phyloP scores from a whole-genome alignment of 2,113 vertebrate genomes.

The Catagonus wagneri region DNA sequence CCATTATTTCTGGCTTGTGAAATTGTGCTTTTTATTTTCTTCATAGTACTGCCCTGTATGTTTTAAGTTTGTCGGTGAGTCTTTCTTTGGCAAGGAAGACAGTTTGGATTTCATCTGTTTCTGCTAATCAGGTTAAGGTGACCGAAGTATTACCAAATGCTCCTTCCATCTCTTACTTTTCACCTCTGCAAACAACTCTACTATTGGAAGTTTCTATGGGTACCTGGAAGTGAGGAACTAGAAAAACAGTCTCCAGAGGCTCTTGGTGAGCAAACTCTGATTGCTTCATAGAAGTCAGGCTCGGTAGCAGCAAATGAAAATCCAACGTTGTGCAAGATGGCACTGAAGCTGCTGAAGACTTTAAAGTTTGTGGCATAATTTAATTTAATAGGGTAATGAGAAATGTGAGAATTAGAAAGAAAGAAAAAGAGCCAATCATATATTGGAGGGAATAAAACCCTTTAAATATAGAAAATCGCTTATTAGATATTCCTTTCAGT shows the following conservation, averaged over 20 bases:
- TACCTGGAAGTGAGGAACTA: background rate
- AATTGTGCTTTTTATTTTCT: background rate
- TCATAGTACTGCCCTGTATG: background rate
- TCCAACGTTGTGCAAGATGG: background rate
- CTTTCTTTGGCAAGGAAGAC: background rate
- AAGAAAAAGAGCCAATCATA: background rate
- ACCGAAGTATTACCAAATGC: accelerated
- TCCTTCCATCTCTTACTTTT: background rate
- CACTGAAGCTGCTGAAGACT: background rate
- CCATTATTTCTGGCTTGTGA: background rate
- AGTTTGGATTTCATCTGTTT: background rate
- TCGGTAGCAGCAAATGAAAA: background rate
- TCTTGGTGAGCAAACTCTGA: background rate
- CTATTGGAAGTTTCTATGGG: background rate
- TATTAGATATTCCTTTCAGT: slow-evolving; percentile 69
- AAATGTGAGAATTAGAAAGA: slow-evolving; percentile 28
- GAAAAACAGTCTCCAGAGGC: background rate
- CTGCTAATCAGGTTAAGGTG: background rate
- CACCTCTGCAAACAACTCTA: background rate
- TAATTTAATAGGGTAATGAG: background rate
- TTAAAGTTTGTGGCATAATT: background rate
- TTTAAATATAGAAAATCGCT: slow-evolving; percentile 64
- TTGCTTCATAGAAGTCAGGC: background rate
- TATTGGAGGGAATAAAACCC: background rate
- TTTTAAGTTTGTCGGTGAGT: background rate